Percentiles rank a stretch among this genome's conserved stretches.
Conservation (phyloP, 2,888 invertebrate genomes). For the Blastobasis lacticolella region DNA sequence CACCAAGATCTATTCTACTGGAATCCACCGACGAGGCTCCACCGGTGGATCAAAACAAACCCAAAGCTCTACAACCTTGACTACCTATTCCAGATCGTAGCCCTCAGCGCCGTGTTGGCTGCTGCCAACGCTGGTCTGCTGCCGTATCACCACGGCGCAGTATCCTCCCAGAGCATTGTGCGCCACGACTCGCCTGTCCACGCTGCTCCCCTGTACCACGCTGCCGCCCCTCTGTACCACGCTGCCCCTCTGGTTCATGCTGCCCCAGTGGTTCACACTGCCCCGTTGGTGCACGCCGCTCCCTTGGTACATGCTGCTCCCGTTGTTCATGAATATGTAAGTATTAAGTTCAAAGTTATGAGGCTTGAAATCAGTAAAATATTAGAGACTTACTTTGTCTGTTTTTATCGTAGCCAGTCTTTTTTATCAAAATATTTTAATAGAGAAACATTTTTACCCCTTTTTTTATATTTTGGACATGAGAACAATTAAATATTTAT, state of each 20-base stretch:
- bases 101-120: conserved; percentile 63
- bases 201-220: conserved; percentile 36
- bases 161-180: conserved; percentile 69
- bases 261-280: conserved; percentile 21
- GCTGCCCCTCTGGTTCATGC: conserved; percentile 33
- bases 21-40: no score
- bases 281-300: conserved; percentile 24
- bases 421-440: no score
- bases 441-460: no score
- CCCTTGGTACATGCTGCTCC: conserved; percentile 38
- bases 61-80: no score
- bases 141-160: conserved; percentile 57
- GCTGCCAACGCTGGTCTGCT: conserved; percentile 73
- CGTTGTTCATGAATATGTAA: conserved; percentile 42
- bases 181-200: conserved; percentile 50
- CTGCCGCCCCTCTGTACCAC: conserved; percentile 41
- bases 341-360: conserved; percentile 15
- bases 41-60: no score
- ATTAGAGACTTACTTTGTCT: neutral
- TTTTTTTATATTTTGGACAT: no score
- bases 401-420: no score
- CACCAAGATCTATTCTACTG: no score
- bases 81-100: conserved; percentile 41
- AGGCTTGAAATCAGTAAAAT: neutral
- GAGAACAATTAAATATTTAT: no score